phyloP scores from a whole-genome alignment of 2,888 invertebrate genomes.

The Eristalis tenax region DNA sequence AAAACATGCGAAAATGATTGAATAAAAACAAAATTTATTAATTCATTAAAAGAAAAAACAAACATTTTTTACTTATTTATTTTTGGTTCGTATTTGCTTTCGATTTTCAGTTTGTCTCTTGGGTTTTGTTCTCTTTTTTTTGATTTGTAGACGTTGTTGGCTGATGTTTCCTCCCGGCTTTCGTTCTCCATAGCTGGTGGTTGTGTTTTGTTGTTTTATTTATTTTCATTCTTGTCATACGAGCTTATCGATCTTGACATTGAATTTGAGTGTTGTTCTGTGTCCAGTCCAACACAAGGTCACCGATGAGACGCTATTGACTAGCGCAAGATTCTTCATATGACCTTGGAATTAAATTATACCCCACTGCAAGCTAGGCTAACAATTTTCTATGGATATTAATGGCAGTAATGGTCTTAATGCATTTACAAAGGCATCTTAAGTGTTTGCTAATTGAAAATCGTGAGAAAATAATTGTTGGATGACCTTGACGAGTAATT shows the following conservation, averaged over 20 bases:
- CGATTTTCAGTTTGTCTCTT: constrained; percentile 14
- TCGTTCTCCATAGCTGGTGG: neutral
- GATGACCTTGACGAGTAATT: neutral
- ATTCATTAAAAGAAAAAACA: constrained; percentile 55
- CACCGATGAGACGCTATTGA: neutral
- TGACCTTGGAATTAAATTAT: neutral
- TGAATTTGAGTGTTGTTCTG: neutral
- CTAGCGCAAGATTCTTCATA: neutral
- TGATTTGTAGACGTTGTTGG: neutral
- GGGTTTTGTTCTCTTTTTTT: neutral
- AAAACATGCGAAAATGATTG: constrained; percentile 39
- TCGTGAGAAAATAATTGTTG: neutral
- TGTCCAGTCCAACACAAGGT: neutral
- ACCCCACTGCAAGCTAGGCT: neutral
- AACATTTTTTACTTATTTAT: constrained; percentile 7
- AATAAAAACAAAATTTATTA: constrained; percentile 59
- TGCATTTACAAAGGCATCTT: neutral
- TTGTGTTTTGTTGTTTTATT: neutral
- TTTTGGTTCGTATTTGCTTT: constrained; percentile 14
- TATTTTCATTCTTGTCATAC: neutral
- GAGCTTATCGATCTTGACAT: neutral
- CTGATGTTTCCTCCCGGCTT: constrained; percentile 3
- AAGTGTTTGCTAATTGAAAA: neutral
- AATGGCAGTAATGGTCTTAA: neutral
- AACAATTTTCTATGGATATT: neutral